phyloP scores from a whole-genome alignment of 2,797 vertebrate species.

The Clarias fuscus region DNA sequence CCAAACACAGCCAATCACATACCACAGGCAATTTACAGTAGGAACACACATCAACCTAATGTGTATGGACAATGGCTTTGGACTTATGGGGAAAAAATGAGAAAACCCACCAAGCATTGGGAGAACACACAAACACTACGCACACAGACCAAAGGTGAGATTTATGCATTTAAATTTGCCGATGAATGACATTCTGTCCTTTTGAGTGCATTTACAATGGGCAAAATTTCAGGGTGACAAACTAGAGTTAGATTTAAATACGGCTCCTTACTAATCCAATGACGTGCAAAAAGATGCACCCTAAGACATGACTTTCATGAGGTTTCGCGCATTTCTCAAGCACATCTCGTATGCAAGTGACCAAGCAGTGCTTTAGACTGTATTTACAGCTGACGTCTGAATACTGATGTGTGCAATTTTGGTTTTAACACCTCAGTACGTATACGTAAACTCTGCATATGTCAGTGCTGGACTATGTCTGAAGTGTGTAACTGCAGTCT shows the following conservation, averaged over 20 bases:
- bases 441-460: neutral
- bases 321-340: neutral
- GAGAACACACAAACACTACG: too few species aligned
- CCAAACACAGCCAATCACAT: too few species aligned
- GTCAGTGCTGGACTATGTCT: neutral
- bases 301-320: neutral
- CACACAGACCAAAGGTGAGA: neutral
- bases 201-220: neutral
- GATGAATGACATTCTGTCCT: neutral
- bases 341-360: neutral
- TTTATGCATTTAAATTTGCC: neutral
- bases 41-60: too few species aligned
- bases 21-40: too few species aligned
- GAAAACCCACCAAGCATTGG: too few species aligned
- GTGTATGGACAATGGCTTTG: too few species aligned
- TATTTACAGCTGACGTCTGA: slow-evolving; percentile 1
- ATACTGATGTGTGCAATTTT: neutral
- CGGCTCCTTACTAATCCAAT: neutral
- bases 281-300: neutral
- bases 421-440: neutral
- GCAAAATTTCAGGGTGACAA: neutral
- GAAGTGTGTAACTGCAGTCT: neutral
- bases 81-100: too few species aligned
- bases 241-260: neutral
- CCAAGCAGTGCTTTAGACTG: neutral